Percentiles rank a stretch among this genome's conserved stretches.
Evolutionary conservation across 2,797 vertebrate genomes (phyloP).

Genomic region (Agapornis canus): DNA sequence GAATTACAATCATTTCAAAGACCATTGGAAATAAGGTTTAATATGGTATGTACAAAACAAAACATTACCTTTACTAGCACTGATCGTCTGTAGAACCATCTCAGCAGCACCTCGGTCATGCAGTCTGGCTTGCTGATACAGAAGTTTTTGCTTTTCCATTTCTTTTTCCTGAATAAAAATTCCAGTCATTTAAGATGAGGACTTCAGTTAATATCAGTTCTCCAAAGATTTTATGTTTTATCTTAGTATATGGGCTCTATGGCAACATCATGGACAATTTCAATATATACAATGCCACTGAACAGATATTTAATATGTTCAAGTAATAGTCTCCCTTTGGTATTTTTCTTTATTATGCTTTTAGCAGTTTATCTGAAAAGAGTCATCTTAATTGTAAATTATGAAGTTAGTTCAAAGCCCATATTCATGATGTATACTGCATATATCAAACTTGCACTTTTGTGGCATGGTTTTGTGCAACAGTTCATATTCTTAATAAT

Average conservation of each 20-base stretch:
- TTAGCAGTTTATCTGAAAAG: constrained; percentile 66
- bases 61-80: constrained; percentile 91
- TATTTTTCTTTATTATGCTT: constrained; percentile 63
- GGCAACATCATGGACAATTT: constrained; percentile 77
- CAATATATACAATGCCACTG: constrained; percentile 53
- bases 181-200: constrained; percentile 69
- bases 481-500: constrained; percentile 54
- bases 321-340: constrained; percentile 44
- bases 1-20: neutral
- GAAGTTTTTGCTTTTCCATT: constrained; percentile 96
- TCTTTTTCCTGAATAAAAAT: constrained; percentile 90
- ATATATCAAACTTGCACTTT: constrained; percentile 66
- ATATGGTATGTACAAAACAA: neutral
- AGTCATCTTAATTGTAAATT: constrained; percentile 65
- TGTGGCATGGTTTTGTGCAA: constrained; percentile 58
- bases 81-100: constrained; percentile 96
- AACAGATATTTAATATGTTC: constrained; percentile 62
- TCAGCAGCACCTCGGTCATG: constrained; percentile 93
- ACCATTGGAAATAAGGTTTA: neutral
- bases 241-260: constrained; percentile 80
- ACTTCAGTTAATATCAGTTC: neutral
- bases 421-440: constrained; percentile 19
- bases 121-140: constrained; percentile 94
- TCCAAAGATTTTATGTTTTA: constrained; percentile 49
- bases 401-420: constrained; percentile 58